Percentiles rank a stretch among this genome's conserved stretches.
phyloP scores from a whole-genome alignment of 2,797 vertebrate species.

The Corythornis leucogaster region DNA sequence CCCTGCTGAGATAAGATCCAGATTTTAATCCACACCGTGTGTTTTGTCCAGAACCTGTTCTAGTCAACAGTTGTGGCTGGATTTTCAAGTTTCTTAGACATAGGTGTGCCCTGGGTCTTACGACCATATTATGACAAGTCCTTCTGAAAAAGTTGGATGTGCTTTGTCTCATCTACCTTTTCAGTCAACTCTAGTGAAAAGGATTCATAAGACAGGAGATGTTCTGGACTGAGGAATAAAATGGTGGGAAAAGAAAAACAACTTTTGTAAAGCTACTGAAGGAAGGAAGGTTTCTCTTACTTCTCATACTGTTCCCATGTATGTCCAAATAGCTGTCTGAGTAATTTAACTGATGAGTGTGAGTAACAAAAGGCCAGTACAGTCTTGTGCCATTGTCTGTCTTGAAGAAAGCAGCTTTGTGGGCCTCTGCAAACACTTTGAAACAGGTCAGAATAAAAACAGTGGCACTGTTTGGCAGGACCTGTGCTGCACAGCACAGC shows the following conservation, averaged over 20 bases:
- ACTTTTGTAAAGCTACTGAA: background rate
- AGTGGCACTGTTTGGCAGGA: background rate
- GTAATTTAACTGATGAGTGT: background rate
- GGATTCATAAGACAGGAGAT: background rate
- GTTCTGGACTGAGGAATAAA: background rate
- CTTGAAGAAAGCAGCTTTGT: background rate
- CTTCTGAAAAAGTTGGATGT: background rate
- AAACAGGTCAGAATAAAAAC: background rate
- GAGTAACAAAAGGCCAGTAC: background rate
- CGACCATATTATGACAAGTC: background rate
- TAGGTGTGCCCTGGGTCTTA: background rate
- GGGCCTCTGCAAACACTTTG: no score
- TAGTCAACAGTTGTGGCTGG: background rate
- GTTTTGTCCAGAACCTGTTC: background rate
- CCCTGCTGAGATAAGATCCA: background rate
- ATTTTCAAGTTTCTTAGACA: background rate
- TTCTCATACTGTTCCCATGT: no score
- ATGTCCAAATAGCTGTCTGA: background rate
- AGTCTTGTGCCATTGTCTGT: background rate
- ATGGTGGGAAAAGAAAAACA: background rate
- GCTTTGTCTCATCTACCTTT: background rate
- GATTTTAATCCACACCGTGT: accelerated
- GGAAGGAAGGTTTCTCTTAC: background rate
- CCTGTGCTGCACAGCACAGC: background rate
- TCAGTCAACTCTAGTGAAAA: background rate